Conservation (phyloP, 2,113 vertebrate genomes). For the Dasyurus viverrinus region DNA sequence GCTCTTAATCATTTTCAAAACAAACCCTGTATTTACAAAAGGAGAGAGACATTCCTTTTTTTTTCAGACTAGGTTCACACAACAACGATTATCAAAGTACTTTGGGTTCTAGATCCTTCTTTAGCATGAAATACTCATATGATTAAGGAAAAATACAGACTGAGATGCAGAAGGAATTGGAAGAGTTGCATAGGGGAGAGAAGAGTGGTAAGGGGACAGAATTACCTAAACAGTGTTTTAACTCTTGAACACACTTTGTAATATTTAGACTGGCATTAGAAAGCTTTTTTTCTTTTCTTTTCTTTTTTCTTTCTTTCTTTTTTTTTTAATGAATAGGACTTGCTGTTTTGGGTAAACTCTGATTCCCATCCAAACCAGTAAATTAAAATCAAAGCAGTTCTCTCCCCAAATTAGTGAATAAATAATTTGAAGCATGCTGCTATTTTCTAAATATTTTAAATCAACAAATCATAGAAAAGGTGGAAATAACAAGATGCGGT, state of each 20-base stretch:
- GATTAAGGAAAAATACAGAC: background rate
- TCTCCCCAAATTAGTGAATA: background rate
- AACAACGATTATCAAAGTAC: slow-evolving; percentile 21
- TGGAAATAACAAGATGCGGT: slow-evolving; percentile 44
- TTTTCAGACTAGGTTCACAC: slow-evolving; percentile 3
- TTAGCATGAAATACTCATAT: background rate
- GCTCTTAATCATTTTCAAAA: slow-evolving; percentile 32
- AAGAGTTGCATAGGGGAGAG: background rate
- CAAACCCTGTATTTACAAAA: background rate
- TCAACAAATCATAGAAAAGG: background rate
- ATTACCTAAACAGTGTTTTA: background rate
- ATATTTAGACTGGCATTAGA: slow-evolving; percentile 31
- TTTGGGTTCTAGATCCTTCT: slow-evolving; percentile 24
- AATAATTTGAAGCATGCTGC: slow-evolving; percentile 6
- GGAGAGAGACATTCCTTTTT: background rate
- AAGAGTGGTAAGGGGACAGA: background rate
- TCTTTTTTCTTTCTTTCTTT: too few relatives aligned
- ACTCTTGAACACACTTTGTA: slow-evolving; percentile 7
- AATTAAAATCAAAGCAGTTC: slow-evolving; percentile 35
- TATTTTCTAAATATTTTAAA: slow-evolving; percentile 60
- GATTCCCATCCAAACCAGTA: too few relatives aligned
- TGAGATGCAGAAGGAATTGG: background rate
- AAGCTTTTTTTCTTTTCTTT: background rate
- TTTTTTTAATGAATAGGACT: background rate
- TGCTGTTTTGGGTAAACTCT: background rate